phyloP scores from a whole-genome alignment of 2,113 vertebrate species.

The Ptychochromis oligacanthus region DNA sequence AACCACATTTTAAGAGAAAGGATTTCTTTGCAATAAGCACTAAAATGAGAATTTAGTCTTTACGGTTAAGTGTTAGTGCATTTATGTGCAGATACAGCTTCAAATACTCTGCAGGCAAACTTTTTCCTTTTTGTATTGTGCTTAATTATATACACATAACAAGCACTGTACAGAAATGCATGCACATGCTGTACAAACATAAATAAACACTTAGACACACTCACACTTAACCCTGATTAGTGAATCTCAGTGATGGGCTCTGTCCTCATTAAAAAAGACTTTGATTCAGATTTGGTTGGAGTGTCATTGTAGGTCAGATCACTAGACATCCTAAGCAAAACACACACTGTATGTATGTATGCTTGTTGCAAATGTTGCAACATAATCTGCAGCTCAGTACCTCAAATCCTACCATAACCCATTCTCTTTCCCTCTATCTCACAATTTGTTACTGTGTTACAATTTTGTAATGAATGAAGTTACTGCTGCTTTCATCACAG shows the following conservation, averaged over 20 bases:
- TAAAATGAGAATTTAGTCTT: no score
- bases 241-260: conserved; percentile 27
- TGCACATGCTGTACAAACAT: background rate
- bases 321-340: conserved; percentile 2
- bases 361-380: background rate
- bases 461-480: conserved; percentile 3
- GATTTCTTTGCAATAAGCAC: no score
- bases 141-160: conserved; percentile 2
- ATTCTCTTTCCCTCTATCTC: background rate
- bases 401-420: background rate
- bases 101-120: background rate
- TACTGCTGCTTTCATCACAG: background rate
- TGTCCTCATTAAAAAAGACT: conserved; percentile 29
- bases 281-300: conserved; percentile 3
- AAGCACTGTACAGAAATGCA: background rate
- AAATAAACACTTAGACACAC: background rate
- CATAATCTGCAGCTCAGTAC: background rate
- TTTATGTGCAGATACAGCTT: no score
- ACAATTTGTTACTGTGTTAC: no score
- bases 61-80: no score
- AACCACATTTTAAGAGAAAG: no score
- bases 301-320: conserved; percentile 32
- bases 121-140: background rate
- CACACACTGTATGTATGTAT: background rate
- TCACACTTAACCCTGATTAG: background rate